Conservation (phyloP, 2,113 vertebrate species). For the Campylomormyrus numenius region DNA sequence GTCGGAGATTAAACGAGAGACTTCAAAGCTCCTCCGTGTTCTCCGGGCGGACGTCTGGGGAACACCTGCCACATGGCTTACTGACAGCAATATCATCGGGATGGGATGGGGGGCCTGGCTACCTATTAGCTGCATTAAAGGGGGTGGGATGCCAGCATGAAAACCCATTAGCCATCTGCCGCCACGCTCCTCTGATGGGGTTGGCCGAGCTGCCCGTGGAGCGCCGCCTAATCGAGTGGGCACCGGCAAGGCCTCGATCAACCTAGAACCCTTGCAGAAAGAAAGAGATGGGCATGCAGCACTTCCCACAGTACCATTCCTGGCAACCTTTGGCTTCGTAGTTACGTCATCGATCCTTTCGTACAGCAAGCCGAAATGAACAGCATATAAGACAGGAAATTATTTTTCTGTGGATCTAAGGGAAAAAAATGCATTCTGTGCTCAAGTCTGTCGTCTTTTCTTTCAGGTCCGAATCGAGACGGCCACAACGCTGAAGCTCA, state of each 20-base stretch:
- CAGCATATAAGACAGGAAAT: background rate
- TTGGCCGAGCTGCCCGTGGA: background rate
- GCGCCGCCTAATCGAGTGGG: background rate
- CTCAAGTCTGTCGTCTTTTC: background rate
- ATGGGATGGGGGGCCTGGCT: background rate
- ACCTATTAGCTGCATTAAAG: background rate
- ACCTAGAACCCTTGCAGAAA: background rate
- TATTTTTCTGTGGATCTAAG: background rate
- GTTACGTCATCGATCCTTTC: background rate
- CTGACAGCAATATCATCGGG: background rate
- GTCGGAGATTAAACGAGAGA: background rate
- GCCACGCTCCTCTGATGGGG: background rate
- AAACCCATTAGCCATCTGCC: slow-evolving; percentile 5
- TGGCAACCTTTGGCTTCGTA: background rate
- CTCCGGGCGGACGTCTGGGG: background rate
- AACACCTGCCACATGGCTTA: background rate
- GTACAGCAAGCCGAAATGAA: background rate
- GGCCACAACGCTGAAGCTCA: slow-evolving; percentile 88
- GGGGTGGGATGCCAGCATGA: background rate
- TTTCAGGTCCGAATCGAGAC: slow-evolving; percentile 89
- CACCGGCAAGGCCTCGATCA: background rate
- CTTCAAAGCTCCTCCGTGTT: background rate
- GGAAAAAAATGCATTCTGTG: background rate
- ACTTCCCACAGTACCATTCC: background rate
- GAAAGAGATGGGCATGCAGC: no score